Evolutionary conservation across 2,113 vertebrate species (phyloP).

Genomic region (Camelus bactrianus): DNA sequence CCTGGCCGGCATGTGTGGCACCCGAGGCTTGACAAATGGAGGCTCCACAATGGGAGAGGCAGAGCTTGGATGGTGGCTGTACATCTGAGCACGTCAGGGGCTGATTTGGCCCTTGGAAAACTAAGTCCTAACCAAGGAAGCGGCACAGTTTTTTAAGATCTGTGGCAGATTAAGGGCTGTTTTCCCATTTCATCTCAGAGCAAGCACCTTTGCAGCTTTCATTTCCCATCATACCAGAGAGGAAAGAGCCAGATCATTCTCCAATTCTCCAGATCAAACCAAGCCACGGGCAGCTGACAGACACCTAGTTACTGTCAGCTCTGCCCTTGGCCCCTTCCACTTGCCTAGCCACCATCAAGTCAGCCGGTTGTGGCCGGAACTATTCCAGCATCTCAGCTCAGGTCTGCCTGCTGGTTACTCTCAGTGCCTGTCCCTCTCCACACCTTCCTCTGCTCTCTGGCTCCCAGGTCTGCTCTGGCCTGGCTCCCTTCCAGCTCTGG

Average conservation of each 20-base stretch:
- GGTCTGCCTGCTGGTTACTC: neutral
- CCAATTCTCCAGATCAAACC: neutral
- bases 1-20: neutral
- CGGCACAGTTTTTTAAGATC: neutral
- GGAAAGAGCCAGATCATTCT: neutral
- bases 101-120: neutral
- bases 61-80: neutral
- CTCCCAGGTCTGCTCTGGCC: neutral
- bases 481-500: neutral
- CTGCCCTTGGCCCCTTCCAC: neutral
- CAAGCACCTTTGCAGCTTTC: neutral
- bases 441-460: neutral
- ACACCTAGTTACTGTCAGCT: neutral
- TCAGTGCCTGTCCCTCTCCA: too few species aligned
- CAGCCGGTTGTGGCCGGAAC: accelerated
- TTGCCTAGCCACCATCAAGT: neutral
- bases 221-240: neutral
- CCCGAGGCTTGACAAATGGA: neutral
- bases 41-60: neutral
- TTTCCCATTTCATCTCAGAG: neutral
- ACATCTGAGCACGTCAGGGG: neutral
- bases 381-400: neutral
- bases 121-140: neutral
- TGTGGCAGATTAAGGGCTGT: neutral
- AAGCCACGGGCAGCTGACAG: neutral